Evolutionary conservation across 1,140 invertebrate genomes (phyloP).

Genomic region (Agrypnia vestita): DNA sequence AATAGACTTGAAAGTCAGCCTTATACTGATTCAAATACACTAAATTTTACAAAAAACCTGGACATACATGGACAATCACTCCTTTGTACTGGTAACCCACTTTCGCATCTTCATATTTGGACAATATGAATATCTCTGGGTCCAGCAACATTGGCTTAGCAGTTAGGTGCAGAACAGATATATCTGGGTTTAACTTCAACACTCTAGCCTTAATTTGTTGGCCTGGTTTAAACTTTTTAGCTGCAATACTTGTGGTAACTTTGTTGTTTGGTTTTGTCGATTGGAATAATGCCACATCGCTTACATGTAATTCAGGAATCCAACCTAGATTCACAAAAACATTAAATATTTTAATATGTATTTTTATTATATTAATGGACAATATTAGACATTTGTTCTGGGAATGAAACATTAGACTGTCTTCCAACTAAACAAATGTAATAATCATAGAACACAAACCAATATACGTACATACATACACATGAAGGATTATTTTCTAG

Average conservation of each 20-base stretch:
- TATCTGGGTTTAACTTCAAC: slow-evolving; percentile 65
- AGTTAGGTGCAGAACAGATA: slow-evolving; percentile 71
- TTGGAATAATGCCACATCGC: slow-evolving; percentile 58
- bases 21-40: too few species aligned
- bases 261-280: slow-evolving; percentile 62
- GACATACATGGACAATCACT: slow-evolving; percentile 70
- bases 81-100: slow-evolving; percentile 73
- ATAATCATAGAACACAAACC: too few species aligned
- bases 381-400: not conserved
- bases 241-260: slow-evolving; percentile 58
- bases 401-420: not conserved
- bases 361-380: not conserved
- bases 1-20: not conserved
- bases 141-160: slow-evolving; percentile 75
- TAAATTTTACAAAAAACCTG: too few species aligned
- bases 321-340: slow-evolving; percentile 46
- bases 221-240: slow-evolving; percentile 67
- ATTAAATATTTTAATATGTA: not conserved
- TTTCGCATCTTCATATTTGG: slow-evolving; percentile 68
- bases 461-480: too few species aligned
- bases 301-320: slow-evolving; percentile 62
- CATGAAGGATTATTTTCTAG: too few species aligned
- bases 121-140: slow-evolving; percentile 70
- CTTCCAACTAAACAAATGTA: too few species aligned
- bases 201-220: slow-evolving; percentile 73